A percentile compares a stretch with the other conserved stretches of the same genome.
phyloP scores from a whole-genome alignment of 2,113 vertebrate genomes.

The Sceloporus undulatus region DNA sequence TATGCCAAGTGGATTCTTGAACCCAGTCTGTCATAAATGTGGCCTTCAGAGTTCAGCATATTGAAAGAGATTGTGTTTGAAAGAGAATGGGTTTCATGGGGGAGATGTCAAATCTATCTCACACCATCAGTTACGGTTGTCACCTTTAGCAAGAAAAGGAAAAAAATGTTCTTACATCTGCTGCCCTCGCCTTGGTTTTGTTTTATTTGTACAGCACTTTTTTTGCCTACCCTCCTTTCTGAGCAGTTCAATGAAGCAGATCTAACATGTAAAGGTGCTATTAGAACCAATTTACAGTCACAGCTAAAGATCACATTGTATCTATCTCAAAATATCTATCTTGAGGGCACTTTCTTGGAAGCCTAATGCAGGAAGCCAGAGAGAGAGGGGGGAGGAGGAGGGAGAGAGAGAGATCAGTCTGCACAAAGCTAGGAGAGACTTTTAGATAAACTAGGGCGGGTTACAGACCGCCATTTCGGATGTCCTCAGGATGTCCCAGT shows the following conservation, averaged over 20 bases:
- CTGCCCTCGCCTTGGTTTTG: slow-evolving; percentile 43
- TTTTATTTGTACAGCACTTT: slow-evolving; percentile 58
- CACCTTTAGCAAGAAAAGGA: slow-evolving; percentile 8
- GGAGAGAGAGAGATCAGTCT: slow-evolving; percentile 42
- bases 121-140: slow-evolving; percentile 22
- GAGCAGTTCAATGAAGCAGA: slow-evolving; percentile 62
- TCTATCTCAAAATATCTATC: slow-evolving; percentile 59
- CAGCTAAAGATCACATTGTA: slow-evolving; percentile 65
- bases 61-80: slow-evolving; percentile 11
- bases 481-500: no score
- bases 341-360: slow-evolving; percentile 55
- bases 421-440: slow-evolving; percentile 20
- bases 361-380: slow-evolving; percentile 3
- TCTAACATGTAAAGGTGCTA: slow-evolving; percentile 69
- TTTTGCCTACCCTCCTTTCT: slow-evolving; percentile 34
- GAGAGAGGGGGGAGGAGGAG: neutral
- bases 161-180: slow-evolving; percentile 30
- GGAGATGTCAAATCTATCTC: slow-evolving; percentile 17
- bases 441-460: slow-evolving; percentile 12
- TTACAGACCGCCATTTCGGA: no score
- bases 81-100: neutral
- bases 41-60: neutral
- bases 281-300: slow-evolving; percentile 70
- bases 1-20: neutral
- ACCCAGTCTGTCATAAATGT: neutral